Percentiles rank a stretch among this genome's conserved stretches.
Evolutionary conservation across 2,797 vertebrate species (phyloP).

Genomic region (Lophius americanus): DNA sequence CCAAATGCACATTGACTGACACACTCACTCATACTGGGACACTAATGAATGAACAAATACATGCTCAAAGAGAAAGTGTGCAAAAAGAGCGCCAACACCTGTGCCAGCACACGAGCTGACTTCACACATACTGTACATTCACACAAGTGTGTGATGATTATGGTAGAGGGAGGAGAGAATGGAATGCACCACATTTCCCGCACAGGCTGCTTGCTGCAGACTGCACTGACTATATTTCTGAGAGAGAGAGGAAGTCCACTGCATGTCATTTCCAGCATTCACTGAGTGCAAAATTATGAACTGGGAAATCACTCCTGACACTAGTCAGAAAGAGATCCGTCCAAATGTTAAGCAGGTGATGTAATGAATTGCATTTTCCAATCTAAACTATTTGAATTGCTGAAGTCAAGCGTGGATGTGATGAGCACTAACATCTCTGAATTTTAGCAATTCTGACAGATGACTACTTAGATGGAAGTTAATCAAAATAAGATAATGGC

Average conservation of each 20-base stretch:
- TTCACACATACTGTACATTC: constrained; percentile 50
- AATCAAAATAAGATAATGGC: constrained; percentile 11
- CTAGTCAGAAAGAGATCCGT: constrained; percentile 8
- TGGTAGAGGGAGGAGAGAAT: constrained; percentile 57
- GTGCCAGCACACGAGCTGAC: constrained; percentile 15
- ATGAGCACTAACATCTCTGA: constrained; percentile 11
- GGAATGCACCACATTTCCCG: constrained; percentile 54
- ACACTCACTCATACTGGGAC: not conserved
- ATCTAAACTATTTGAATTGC: constrained; percentile 21
- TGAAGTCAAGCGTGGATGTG: constrained; percentile 11
- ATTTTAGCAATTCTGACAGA: constrained; percentile 23
- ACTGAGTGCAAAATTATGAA: constrained; percentile 13
- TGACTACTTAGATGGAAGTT: constrained; percentile 35
- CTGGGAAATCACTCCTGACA: constrained; percentile 23
- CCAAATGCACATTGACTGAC: constrained; percentile 13
- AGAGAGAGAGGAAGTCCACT: constrained; percentile 30
- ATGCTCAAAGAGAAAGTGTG: constrained; percentile 20
- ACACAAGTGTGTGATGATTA: constrained; percentile 69
- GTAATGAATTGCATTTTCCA: not conserved
- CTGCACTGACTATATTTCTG: constrained; percentile 30
- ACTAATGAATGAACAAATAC: constrained; percentile 37
- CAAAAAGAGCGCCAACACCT: constrained; percentile 50
- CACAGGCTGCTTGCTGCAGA: constrained; percentile 52
- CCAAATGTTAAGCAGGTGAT: constrained; percentile 5
- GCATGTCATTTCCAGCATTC: constrained; percentile 47